Percentiles rank a stretch among this genome's conserved stretches.
These are phyloP conservation scores for Oncorhynchus mykiss DNA, from an alignment of 2,113 vertebrate species.

Conservation along the genomic window DNA sequence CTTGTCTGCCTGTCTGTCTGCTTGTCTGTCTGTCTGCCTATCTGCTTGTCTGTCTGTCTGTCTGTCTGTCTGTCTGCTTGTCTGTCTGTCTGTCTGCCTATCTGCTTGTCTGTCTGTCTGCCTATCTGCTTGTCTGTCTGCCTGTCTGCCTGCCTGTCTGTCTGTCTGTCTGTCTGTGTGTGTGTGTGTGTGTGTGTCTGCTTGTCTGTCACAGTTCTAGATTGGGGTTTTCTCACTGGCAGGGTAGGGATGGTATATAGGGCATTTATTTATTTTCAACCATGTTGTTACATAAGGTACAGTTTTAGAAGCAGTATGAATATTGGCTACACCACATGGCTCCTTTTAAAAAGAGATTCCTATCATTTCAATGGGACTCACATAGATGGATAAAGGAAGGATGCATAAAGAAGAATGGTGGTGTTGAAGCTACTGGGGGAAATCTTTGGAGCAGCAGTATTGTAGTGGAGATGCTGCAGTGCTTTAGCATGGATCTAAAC, in stretches of 20 bases:
- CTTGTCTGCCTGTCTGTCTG: slow-evolving; percentile 7
- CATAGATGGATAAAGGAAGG: too few relatives aligned
- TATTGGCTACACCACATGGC: not conserved
- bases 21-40: not conserved
- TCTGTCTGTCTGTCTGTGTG: not conserved
- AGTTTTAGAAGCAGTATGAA: not conserved
- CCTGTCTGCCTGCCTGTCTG: accelerated
- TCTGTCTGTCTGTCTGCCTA: slow-evolving; percentile 13
- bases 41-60: slow-evolving; percentile 8
- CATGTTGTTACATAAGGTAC: not conserved
- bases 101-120: not conserved
- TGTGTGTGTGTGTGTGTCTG: slow-evolving; percentile 1
- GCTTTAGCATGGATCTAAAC: too few relatives aligned
- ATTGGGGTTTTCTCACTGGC: too few relatives aligned
- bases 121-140: too few relatives aligned
- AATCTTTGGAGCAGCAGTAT: too few relatives aligned
- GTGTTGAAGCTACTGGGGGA: too few relatives aligned
- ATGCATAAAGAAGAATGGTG: too few relatives aligned
- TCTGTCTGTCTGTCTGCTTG: slow-evolving; percentile 7
- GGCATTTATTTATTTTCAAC: too few relatives aligned
- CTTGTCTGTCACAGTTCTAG: not conserved
- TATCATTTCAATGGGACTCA: too few relatives aligned
- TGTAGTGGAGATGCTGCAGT: too few relatives aligned
- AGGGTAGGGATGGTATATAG: too few relatives aligned
- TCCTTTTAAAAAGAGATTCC: too few relatives aligned